Conservation (phyloP, 1,140 invertebrate genomes). For the Drosophila elegans region DNA sequence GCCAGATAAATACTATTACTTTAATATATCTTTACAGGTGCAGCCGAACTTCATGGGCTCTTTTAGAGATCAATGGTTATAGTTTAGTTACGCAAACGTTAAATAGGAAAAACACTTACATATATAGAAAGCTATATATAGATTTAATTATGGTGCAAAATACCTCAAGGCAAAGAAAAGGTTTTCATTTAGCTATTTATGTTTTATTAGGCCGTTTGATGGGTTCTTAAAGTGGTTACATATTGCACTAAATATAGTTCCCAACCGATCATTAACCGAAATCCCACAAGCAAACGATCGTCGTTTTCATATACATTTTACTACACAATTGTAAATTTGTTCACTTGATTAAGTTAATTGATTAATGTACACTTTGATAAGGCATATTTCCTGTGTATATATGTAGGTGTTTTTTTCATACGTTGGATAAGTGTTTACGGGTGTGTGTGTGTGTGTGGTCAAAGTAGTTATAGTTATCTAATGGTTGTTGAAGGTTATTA, state of each 20-base stretch:
- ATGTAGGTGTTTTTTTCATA: background rate
- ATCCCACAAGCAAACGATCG: constrained; percentile 3
- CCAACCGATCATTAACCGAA: constrained; percentile 1
- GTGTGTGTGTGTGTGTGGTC: background rate
- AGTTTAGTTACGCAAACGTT: too few relatives aligned
- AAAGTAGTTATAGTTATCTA: constrained; percentile 1
- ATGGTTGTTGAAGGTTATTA: constrained; percentile 6
- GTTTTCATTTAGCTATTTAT: background rate
- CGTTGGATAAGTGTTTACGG: background rate
- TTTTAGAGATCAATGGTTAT: too few relatives aligned
- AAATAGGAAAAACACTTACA: too few relatives aligned
- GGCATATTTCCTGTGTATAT: constrained; percentile 14
- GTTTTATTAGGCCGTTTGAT: background rate
- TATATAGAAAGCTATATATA: background rate
- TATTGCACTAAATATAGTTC: background rate
- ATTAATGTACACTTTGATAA: constrained; percentile 36
- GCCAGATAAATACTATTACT: background rate
- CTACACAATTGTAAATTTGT: constrained; percentile 35
- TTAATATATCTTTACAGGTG: background rate
- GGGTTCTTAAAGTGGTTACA: background rate
- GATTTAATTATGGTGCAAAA: background rate
- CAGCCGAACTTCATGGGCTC: background rate
- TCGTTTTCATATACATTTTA: constrained; percentile 19
- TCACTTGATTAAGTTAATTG: constrained; percentile 38
- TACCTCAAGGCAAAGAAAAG: background rate